Percentiles rank a stretch among this genome's conserved stretches.
Conservation (phyloP, 2,888 invertebrate species). For the Sceliomorpha sp. region DNA sequence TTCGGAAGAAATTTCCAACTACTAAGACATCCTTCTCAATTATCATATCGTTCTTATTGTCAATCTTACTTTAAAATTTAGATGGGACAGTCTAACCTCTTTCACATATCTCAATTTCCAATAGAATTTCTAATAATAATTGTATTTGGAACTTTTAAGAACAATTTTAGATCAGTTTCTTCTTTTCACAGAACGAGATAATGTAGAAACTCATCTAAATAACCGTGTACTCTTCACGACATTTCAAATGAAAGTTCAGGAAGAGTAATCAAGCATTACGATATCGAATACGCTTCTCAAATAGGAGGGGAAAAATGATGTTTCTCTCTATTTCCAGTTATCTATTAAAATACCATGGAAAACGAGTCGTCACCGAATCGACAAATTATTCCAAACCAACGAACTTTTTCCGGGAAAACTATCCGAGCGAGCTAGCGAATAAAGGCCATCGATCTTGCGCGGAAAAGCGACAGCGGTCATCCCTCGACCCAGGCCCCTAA, state of each 20-base stretch:
- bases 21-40: too few species aligned
- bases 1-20: too few species aligned
- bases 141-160: too few species aligned
- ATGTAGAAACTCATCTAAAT: too few species aligned
- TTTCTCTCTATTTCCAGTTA: slow-evolving; percentile 24
- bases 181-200: too few species aligned
- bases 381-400: slow-evolving; percentile 68
- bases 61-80: too few species aligned
- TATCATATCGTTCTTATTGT: too few species aligned
- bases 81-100: too few species aligned
- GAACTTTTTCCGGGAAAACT: slow-evolving; percentile 67
- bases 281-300: slow-evolving; percentile 1
- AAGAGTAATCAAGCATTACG: neutral
- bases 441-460: slow-evolving; percentile 69
- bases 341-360: slow-evolving; percentile 32
- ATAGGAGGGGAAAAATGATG: slow-evolving; percentile 26
- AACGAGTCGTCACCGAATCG: slow-evolving; percentile 55
- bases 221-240: too few species aligned
- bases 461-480: slow-evolving; percentile 55
- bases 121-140: too few species aligned
- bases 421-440: slow-evolving; percentile 64
- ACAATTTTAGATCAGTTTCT: too few species aligned
- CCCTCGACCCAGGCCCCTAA: slow-evolving; percentile 29
- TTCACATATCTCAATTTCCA: too few species aligned
- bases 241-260: neutral